These are phyloP conservation scores for Acipenser ruthenus DNA, from an alignment of 2,797 vertebrate genomes.

Conservation along the genomic window DNA sequence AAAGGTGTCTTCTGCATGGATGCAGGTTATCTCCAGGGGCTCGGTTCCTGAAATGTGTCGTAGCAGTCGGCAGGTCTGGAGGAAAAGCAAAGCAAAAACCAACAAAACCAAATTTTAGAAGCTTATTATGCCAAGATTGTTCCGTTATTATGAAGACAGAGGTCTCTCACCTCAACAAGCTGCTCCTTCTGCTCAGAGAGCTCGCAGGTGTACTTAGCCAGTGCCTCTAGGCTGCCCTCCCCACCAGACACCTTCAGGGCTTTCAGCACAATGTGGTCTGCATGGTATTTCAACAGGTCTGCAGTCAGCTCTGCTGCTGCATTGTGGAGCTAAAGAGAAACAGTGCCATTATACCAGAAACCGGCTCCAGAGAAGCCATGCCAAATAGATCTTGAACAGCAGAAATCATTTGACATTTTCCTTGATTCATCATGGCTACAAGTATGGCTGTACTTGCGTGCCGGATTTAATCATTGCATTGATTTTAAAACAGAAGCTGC, in stretches of 20 bases:
- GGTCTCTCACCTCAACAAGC: conserved; percentile 78
- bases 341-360: not conserved
- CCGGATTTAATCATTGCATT: too few species aligned
- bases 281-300: conserved; percentile 81
- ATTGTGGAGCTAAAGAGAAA: conserved; percentile 70
- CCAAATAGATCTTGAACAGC: too few species aligned
- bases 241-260: conserved; percentile 80
- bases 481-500: too few species aligned
- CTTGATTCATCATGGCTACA: too few species aligned
- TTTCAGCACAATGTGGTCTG: conserved; percentile 78
- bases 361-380: too few species aligned
- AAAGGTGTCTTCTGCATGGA: conserved; percentile 94
- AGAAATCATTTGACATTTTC: too few species aligned
- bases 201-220: conserved; percentile 80
- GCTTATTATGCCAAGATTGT: too few species aligned
- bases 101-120: not conserved
- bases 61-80: conserved; percentile 80
- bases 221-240: conserved; percentile 88
- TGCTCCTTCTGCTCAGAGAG: conserved; percentile 94
- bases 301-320: conserved; percentile 73
- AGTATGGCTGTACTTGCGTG: too few species aligned
- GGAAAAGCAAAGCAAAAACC: conserved; percentile 9
- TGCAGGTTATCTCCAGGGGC: conserved; percentile 90
- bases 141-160: too few species aligned
- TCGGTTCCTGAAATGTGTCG: conserved; percentile 89